phyloP scores from a whole-genome alignment of 1,140 invertebrate species.

The Drosophila orena region DNA sequence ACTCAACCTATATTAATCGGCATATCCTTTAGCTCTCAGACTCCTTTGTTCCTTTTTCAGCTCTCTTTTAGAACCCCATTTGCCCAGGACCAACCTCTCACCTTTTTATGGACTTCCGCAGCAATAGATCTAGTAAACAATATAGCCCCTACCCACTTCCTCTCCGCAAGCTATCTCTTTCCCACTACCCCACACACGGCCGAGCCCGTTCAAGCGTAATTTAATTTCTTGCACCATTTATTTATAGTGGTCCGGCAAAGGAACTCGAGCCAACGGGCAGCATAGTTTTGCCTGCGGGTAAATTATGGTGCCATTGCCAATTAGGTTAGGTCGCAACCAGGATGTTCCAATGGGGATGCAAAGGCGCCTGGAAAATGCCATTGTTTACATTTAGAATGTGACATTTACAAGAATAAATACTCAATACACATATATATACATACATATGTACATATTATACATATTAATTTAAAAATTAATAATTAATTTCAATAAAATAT shows the following conservation, averaged over 20 bases:
- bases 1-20: neutral
- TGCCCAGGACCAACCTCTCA: constrained; percentile 16
- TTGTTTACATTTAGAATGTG: neutral
- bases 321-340: constrained; percentile 50
- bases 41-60: neutral
- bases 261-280: constrained; percentile 25
- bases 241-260: constrained; percentile 63
- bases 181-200: constrained; percentile 11
- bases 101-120: constrained; percentile 73
- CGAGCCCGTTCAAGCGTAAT: constrained; percentile 69
- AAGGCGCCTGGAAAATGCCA: neutral
- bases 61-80: constrained; percentile 10
- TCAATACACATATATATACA: neutral
- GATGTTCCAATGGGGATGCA: neutral
- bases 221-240: constrained; percentile 79
- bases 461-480: no score
- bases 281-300: constrained; percentile 44
- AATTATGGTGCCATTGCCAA: constrained; percentile 51
- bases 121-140: constrained; percentile 72
- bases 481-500: no score
- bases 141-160: constrained; percentile 24
- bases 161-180: constrained; percentile 1
- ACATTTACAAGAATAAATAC: neutral
- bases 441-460: neutral
- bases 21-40: constrained; percentile 8